These are phyloP conservation scores for Calliopum simillimum DNA, from an alignment of 2,888 invertebrate species.

Conservation along the genomic window DNA sequence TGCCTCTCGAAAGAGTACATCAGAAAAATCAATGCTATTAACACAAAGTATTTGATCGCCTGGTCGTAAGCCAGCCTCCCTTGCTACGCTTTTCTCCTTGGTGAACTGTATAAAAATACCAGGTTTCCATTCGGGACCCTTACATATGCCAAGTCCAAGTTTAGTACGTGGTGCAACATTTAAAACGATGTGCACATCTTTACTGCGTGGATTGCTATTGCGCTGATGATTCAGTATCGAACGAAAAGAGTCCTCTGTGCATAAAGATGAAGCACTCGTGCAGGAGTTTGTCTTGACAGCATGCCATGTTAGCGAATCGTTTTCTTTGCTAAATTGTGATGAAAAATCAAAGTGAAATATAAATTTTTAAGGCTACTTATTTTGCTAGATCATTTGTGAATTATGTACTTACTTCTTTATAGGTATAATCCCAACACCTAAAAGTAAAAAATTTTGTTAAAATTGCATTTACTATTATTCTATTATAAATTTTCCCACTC, in stretches of 20 bases:
- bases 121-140: conserved; percentile 87
- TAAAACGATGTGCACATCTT: conserved; percentile 80
- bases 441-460: too few species aligned
- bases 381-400: not conserved
- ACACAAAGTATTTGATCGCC: conserved; percentile 93
- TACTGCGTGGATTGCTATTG: conserved; percentile 63
- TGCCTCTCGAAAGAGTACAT: conserved; percentile 86
- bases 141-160: conserved; percentile 88
- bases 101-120: conserved; percentile 93
- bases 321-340: conserved; percentile 57
- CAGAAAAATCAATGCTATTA: conserved; percentile 83
- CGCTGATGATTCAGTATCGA: conserved; percentile 38
- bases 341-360: conserved; percentile 11
- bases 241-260: conserved; percentile 54
- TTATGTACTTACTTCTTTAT: conserved; percentile 86
- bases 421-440: conserved; percentile 89
- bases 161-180: conserved; percentile 85
- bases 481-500: too few species aligned
- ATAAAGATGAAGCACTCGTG: not conserved
- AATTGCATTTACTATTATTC: too few species aligned
- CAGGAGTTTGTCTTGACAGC: conserved; percentile 70
- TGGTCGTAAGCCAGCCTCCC: conserved; percentile 87
- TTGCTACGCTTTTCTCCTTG: conserved; percentile 87
- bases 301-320: conserved; percentile 85
- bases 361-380: not conserved